Evolutionary conservation across 2,113 vertebrate genomes (phyloP).

Genomic region (Zingel zingel): DNA sequence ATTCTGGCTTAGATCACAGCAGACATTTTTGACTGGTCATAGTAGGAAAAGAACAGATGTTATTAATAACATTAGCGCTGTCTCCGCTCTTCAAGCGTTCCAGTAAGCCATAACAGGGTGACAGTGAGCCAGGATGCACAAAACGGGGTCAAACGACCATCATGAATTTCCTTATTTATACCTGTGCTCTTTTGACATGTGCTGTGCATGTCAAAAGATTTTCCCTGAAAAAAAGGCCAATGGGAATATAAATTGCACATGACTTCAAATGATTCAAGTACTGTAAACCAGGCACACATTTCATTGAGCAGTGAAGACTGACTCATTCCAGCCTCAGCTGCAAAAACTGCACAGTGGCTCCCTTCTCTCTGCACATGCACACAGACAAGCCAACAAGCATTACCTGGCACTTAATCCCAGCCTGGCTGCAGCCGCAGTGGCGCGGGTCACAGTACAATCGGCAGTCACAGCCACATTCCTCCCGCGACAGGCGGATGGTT

Average conservation of each 20-base stretch:
- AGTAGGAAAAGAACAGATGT: no score
- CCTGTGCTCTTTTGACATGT: background rate
- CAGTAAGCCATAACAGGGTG: background rate
- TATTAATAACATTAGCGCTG: no score
- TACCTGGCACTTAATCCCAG: conserved; percentile 97
- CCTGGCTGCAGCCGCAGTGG: conserved; percentile 96
- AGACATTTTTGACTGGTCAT: background rate
- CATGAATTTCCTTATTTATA: background rate
- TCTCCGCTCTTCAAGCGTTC: no score
- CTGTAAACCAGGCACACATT: background rate
- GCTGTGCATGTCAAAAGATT: background rate
- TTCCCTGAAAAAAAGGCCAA: background rate
- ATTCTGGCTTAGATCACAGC: background rate
- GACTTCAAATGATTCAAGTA: background rate
- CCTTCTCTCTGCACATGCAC: background rate
- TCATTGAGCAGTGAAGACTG: background rate
- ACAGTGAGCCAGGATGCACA: background rate
- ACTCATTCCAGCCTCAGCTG: background rate
- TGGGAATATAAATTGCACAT: background rate
- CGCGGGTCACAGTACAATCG: conserved; percentile 96
- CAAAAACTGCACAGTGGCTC: background rate
- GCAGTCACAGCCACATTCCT: conserved; percentile 97
- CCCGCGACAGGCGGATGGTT: conserved; percentile 93
- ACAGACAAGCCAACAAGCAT: background rate
- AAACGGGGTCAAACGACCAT: background rate